Evolutionary conservation across 2,797 vertebrate species (phyloP).

Genomic region (Protosalanx chinensis): DNA sequence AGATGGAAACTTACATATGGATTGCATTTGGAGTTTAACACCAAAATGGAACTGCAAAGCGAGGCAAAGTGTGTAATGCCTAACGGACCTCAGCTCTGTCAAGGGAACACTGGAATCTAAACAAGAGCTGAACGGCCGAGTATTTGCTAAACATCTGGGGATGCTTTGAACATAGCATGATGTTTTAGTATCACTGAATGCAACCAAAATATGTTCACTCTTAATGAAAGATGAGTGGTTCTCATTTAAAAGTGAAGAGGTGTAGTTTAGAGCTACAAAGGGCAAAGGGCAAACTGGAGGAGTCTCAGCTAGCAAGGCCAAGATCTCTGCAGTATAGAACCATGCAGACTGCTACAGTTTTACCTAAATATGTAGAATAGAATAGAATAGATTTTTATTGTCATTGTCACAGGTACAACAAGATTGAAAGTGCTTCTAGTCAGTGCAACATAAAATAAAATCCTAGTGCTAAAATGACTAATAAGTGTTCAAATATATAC

Average conservation of each 20-base stretch:
- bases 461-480: no score
- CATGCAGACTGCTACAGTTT: no score
- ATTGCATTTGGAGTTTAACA: conserved; percentile 30
- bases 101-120: neutral
- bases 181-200: neutral
- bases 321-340: neutral
- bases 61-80: neutral
- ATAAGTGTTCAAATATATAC: neutral
- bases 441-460: no score
- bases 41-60: conserved; percentile 22
- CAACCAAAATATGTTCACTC: neutral
- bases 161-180: neutral
- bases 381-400: no score
- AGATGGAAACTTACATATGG: conserved; percentile 29
- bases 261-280: neutral
- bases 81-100: neutral
- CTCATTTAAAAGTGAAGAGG: neutral
- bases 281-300: neutral
- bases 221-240: neutral
- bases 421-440: no score
- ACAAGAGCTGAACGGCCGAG: neutral
- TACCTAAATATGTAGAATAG: neutral
- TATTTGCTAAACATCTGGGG: neutral
- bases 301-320: neutral
- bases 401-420: no score